These are phyloP conservation scores for Megamerina dolium DNA, from an alignment of 2,888 invertebrate genomes.

Conservation along the genomic window DNA sequence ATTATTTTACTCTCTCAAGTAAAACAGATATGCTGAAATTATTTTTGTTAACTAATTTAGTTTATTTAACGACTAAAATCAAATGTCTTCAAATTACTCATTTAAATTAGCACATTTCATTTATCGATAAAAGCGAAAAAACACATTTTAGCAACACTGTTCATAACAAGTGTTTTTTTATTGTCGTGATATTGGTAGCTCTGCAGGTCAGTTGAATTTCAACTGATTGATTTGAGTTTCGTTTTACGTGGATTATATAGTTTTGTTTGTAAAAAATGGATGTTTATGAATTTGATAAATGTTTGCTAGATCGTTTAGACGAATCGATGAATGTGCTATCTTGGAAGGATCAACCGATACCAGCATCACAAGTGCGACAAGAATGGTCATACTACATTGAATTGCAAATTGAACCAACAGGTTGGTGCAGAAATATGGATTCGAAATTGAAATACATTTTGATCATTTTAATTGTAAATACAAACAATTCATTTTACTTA, in stretches of 20 bases:
- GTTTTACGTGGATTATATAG: constrained; percentile 7
- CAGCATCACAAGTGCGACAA: constrained; percentile 51
- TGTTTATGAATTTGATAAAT: constrained; percentile 56
- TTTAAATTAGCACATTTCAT: no score
- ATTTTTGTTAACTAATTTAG: no score
- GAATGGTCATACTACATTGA: constrained; percentile 57
- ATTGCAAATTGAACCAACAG: constrained; percentile 53
- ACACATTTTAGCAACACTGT: no score
- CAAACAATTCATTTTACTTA: constrained; percentile 4
- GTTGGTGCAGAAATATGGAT: constrained; percentile 19
- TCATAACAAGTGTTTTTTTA: no score
- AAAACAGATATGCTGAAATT: no score
- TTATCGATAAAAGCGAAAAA: no score
- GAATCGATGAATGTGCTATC: constrained; percentile 54
- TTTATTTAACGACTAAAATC: no score
- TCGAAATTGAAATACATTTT: no score
- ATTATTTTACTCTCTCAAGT: no score
- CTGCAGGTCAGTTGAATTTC: constrained; percentile 2
- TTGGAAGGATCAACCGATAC: constrained; percentile 44
- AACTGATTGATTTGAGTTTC: neutral
- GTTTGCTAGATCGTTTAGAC: constrained; percentile 52
- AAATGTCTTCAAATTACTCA: no score
- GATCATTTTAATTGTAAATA: no score
- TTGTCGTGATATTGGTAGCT: neutral
- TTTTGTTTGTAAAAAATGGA: constrained; percentile 51